Base-by-base conservation (phyloP, 1,140 invertebrate species). In the Epicauta chinensis region DNA sequence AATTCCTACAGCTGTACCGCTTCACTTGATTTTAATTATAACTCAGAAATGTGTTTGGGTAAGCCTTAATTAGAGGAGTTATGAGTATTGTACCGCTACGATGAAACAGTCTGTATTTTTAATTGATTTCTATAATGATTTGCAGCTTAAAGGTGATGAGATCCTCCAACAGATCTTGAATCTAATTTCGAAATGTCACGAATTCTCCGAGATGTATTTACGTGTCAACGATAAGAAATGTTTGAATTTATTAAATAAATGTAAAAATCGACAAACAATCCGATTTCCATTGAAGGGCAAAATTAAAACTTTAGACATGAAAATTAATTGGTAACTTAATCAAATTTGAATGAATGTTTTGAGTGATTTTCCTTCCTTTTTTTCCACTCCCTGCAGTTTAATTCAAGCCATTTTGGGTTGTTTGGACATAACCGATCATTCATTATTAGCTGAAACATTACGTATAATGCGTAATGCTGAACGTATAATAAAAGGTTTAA, bases 381-480 rank as follows among this genome's bases (percentile, higher is more conserved):
- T n/a, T n/a, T n/a, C n/a, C n/a, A n/a, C n/a, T n/a, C n/a, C n/a
- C n/a, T 75, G 51, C 66, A 87, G 85, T 63, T 69, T 89, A 16
- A 82, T 89, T 49, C 87, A 91, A 75, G 83, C 86, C 2, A 69
- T 78, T 4, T 71, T 91, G 3, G 86, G 86, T 7, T 81, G 79
- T 63, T 67, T 89, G n/a, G 70, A 73, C 12, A 81, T 89, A 15
- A 69, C 73, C 2, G 85, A 89, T 60, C 75, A 78, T 23, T 78
- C 79, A 12, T 67, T 91, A 9, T 72, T 77, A 44, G 82, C 84
- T 65, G 87, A 91, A 63, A 75, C 79, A n/a, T 67, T 71, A 54
- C 84, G 80, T 67, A 81, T 89, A 40, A 78, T 87, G 62, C 71
- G 81, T 64, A 79, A 76, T 47, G 83, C 79, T 5, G 75, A 80